Percentiles rank a stretch among this genome's conserved stretches.
Evolutionary conservation across 2,888 invertebrate genomes (phyloP).

Genomic region (Trichogramma dendrolimi): DNA sequence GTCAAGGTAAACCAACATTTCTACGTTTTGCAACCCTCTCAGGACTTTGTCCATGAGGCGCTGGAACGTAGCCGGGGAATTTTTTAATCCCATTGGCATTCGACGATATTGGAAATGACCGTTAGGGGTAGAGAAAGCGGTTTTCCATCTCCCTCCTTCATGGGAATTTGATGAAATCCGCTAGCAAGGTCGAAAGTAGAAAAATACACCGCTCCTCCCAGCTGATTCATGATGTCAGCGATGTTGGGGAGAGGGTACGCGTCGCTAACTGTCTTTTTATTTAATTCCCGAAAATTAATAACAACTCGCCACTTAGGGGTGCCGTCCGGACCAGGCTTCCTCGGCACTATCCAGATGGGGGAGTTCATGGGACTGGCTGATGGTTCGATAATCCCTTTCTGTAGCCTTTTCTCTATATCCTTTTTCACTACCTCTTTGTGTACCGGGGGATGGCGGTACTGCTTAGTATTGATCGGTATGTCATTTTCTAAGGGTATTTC

Average conservation of each 20-base stretch:
- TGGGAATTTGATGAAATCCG: constrained; percentile 42
- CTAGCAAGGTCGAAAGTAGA: constrained; percentile 35
- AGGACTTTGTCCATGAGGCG: too few relatives aligned
- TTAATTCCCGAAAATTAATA: constrained; percentile 38
- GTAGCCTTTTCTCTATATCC: too few relatives aligned
- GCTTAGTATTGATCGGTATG: too few relatives aligned
- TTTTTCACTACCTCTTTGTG: too few relatives aligned
- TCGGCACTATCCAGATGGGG: neutral
- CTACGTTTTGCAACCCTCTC: too few relatives aligned
- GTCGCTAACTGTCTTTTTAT: constrained; percentile 37
- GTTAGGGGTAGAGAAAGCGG: neutral
- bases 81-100: neutral
- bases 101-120: neutral
- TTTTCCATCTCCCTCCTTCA: constrained; percentile 24
- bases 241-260: constrained; percentile 40
- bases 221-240: constrained; percentile 36
- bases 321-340: constrained; percentile 33
- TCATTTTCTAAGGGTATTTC: too few relatives aligned
- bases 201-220: constrained; percentile 33
- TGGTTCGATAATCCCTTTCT: too few relatives aligned
- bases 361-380: too few relatives aligned
- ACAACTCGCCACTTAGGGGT: constrained; percentile 31
- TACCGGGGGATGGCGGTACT: too few relatives aligned
- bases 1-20: too few relatives aligned
- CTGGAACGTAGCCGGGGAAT: too few relatives aligned